Evolutionary conservation across 2,888 invertebrate genomes (phyloP), one percentile per base, ranked within the genome.

Genomic region (Thereva nobilitata): DNA sequence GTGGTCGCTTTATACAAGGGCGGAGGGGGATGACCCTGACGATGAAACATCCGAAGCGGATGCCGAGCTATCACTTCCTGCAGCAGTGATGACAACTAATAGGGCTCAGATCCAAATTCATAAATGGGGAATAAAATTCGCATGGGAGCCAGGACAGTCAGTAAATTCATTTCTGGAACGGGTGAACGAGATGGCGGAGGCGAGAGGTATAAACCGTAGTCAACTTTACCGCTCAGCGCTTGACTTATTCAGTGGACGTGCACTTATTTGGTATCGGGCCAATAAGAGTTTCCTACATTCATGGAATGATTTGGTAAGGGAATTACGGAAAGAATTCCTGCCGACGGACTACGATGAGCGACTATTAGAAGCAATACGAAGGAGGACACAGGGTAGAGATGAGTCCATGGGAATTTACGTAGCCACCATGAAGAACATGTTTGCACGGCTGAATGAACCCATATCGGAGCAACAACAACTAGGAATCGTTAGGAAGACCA

Each of bases 161-260:
- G 4, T 55, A 0, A 38, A 55, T 42, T 41, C 55, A 0, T 55
- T 55, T 5, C 5, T 55, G 7, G 55, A 55, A 23, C 40, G 55
- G 3, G 40, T 54, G 1, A 10, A 5, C 2, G 54, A 54, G 1
- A 6, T 54, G 2, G n/a, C 54, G 1, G 40, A 41, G 1, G 54
- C 54, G 0, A 37, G 54, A n/a, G 55, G 41, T 10, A 4, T 55
- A 7, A 55, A 6, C 4, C 40, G 34, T 5, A 0, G 5, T 2
- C 41, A 55, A 5, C 7, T 55, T 3, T 41, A 41, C 4, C 5
- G 55, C 4, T 55, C 55, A 12, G 55, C 41, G 1, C 5, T 55
- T 1, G 42, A 55, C 8, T 41, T 41, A 12, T 55, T 55, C 5
- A 12, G 41, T 4, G 41, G 55, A 1, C 41, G 42, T 6, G 42